Evolutionary conservation across 2,797 vertebrate genomes (phyloP).

Genomic region (Coregonus ussuriensis): DNA sequence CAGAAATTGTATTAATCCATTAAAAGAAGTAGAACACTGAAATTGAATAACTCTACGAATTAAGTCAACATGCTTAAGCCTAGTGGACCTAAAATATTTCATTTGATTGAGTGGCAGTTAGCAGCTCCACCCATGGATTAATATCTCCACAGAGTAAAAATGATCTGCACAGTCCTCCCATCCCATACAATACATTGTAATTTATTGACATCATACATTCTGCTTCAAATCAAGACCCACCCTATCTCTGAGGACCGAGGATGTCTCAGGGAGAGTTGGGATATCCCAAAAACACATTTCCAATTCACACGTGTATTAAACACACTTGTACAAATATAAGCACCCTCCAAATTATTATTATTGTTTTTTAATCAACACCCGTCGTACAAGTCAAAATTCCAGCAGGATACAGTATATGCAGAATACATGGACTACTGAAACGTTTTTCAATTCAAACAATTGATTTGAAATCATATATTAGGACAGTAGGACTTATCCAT

Average conservation of each 20-base stretch:
- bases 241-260: background rate
- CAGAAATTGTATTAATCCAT: conserved; percentile 57
- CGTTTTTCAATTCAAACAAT: background rate
- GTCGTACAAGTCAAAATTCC: too few relatives aligned
- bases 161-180: conserved; percentile 24
- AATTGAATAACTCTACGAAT: conserved; percentile 26
- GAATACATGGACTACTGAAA: background rate
- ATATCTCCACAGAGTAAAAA: conserved; percentile 51
- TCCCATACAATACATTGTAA: conserved; percentile 25
- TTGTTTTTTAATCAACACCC: background rate
- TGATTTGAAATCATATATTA: background rate
- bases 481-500: background rate
- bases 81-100: conserved; percentile 42
- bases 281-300: too few relatives aligned
- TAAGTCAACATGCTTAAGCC: conserved; percentile 46
- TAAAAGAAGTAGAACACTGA: background rate
- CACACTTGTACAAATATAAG: background rate
- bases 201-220: conserved; percentile 41
- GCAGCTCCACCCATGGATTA: conserved; percentile 62
- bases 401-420: background rate
- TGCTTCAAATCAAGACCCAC: background rate
- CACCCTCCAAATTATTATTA: background rate
- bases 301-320: background rate
- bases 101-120: conserved; percentile 43
- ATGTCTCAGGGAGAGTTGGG: background rate